phyloP scores from a whole-genome alignment of 1,140 invertebrate genomes.

The Neocloeon triangulifer region DNA sequence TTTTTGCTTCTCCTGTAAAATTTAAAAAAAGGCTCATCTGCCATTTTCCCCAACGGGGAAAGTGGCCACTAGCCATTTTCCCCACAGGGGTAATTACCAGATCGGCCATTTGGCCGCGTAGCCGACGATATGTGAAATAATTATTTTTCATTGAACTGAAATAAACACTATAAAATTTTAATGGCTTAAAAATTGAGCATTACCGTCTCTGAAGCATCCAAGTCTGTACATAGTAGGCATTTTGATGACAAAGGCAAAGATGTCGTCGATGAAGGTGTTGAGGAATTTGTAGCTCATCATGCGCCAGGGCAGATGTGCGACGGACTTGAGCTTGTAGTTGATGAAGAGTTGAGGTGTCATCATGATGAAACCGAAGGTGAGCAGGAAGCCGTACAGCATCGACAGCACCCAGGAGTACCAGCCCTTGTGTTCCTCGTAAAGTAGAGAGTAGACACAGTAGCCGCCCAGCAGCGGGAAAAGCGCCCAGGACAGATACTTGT shows the following conservation, averaged over 20 bases:
- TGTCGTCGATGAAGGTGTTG: constrained; percentile 99
- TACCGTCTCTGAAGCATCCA: constrained; percentile 90
- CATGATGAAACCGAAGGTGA: constrained; percentile 99
- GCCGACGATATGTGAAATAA: too few species aligned
- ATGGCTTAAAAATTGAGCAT: too few species aligned
- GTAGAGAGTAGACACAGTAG: constrained; percentile 88
- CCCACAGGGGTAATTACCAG: too few species aligned
- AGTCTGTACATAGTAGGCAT: constrained; percentile 94
- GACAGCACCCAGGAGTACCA: constrained; percentile 84
- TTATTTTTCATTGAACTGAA: too few species aligned
- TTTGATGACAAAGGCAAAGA: constrained; percentile 98
- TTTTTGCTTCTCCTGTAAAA: too few species aligned
- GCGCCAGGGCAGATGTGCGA: constrained; percentile 95
- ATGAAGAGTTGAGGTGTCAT: constrained; percentile 99
- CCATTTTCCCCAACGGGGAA: too few species aligned
- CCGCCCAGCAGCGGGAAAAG: constrained; percentile 80
- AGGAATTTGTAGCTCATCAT: constrained; percentile 99
- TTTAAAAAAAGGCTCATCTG: too few species aligned
- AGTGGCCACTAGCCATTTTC: too few species aligned
- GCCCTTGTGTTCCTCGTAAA: constrained; percentile 94
- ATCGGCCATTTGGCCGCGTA: too few species aligned
- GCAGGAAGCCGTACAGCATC: constrained; percentile 91
- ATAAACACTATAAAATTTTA: too few species aligned
- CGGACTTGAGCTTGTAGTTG: constrained; percentile 97
- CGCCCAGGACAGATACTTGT: constrained; percentile 88